Percentiles rank a stretch among this genome's conserved stretches.
phyloP scores from a whole-genome alignment of 2,113 vertebrate genomes.

The Astatoreochromis straeleni region DNA sequence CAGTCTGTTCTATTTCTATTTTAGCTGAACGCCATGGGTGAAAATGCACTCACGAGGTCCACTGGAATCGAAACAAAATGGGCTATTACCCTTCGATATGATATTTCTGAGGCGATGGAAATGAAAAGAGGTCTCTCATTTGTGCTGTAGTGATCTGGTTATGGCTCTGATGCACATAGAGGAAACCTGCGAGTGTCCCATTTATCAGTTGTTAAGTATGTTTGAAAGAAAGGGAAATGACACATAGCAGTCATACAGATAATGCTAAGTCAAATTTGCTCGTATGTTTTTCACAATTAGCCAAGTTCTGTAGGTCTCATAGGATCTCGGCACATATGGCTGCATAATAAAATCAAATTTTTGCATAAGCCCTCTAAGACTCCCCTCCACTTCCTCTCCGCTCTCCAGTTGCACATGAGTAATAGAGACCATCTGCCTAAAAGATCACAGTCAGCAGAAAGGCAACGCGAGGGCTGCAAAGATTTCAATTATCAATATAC shows the following conservation, averaged over 20 bases:
- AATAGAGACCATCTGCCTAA: slow-evolving; percentile 64
- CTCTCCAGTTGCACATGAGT: slow-evolving; percentile 51
- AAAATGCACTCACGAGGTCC: slow-evolving; percentile 52
- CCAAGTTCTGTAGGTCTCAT: not conserved
- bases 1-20: slow-evolving; percentile 67
- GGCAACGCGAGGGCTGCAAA: slow-evolving; percentile 26
- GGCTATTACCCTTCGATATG: slow-evolving; percentile 63
- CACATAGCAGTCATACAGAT: not conserved
- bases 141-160: slow-evolving; percentile 54
- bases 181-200: slow-evolving; percentile 24
- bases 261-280: not conserved
- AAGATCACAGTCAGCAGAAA: slow-evolving; percentile 69
- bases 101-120: slow-evolving; percentile 56
- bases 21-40: slow-evolving; percentile 45
- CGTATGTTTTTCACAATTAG: not conserved
- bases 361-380: not conserved
- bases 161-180: slow-evolving; percentile 35
- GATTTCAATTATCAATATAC: slow-evolving; percentile 75
- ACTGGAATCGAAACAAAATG: slow-evolving; percentile 55
- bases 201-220: slow-evolving; percentile 50
- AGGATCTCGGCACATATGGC: not conserved
- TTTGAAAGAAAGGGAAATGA: not conserved
- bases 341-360: not conserved
- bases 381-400: not conserved
- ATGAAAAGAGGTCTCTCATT: slow-evolving; percentile 61